These are phyloP conservation scores for Arrhopalites spinosus DNA, from an alignment of 2,888 invertebrate genomes.

Conservation along the genomic window DNA sequence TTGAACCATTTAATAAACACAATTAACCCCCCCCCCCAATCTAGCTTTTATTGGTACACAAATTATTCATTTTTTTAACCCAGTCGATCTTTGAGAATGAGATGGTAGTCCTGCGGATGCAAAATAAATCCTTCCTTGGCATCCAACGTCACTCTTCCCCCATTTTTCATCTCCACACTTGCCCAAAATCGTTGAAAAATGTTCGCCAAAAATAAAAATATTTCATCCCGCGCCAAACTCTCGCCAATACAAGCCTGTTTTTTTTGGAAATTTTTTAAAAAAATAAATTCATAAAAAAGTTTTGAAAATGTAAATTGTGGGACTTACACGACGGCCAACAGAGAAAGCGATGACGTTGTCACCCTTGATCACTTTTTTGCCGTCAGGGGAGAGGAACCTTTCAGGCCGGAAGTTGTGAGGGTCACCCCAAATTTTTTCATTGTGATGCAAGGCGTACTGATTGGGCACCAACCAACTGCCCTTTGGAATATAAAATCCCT, in stretches of 20 bases:
- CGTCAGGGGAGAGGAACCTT: constrained; percentile 44
- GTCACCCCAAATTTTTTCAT: constrained; percentile 47
- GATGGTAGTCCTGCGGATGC: not conserved
- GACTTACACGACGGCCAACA: constrained; percentile 15
- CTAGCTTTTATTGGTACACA: too few species aligned
- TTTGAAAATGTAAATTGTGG: not conserved
- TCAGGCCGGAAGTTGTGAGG: constrained; percentile 47
- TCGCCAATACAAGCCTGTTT: constrained; percentile 1
- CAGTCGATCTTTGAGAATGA: constrained; percentile 12
- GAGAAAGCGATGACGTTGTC: constrained; percentile 31
- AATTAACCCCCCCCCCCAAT: too few species aligned
- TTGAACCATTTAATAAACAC: too few species aligned
- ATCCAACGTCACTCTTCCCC: not conserved
- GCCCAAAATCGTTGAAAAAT: constrained; percentile 31
- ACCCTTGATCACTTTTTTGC: constrained; percentile 8
- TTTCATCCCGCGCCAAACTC: constrained; percentile 23
- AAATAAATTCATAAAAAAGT: not conserved
- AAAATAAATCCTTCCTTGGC: constrained; percentile 15
- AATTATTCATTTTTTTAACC: not conserved
- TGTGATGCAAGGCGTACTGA: constrained; percentile 31
- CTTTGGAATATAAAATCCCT: constrained; percentile 3
- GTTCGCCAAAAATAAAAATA: constrained; percentile 30
- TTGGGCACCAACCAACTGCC: not conserved
- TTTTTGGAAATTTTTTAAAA: not conserved
- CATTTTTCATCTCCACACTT: too few species aligned